Percentiles rank a stretch among this genome's conserved stretches.
These are phyloP conservation scores for Andrena marginata DNA, from an alignment of 2,888 invertebrate species.

Conservation along the genomic window DNA sequence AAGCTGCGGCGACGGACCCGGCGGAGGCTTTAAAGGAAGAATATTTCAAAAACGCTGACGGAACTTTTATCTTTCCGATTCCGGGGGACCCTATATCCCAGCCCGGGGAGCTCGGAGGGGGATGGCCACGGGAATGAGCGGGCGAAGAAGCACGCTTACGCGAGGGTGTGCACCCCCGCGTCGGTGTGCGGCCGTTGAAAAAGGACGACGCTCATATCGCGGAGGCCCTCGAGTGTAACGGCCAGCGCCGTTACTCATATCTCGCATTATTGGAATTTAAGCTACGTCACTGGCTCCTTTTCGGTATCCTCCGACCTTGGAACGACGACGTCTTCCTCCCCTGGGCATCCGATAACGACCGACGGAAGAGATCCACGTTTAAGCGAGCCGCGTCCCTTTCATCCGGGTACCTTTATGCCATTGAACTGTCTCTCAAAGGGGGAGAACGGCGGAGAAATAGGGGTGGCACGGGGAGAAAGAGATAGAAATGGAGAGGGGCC, in stretches of 20 bases:
- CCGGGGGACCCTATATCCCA: slow-evolving; percentile 52
- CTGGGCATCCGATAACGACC: slow-evolving; percentile 37
- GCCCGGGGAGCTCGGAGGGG: slow-evolving; percentile 22
- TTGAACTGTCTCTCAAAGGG: slow-evolving; percentile 38
- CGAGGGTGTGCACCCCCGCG: background rate
- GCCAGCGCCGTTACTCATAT: slow-evolving; percentile 69
- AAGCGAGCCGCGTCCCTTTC: slow-evolving; percentile 45
- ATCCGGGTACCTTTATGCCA: slow-evolving; percentile 45
- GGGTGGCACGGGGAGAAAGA: background rate
- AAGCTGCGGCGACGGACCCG: slow-evolving; percentile 15
- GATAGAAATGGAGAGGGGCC: background rate
- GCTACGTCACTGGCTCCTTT: slow-evolving; percentile 44
- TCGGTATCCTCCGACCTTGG: slow-evolving; percentile 29
- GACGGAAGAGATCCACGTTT: slow-evolving; percentile 17
- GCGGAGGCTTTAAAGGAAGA: slow-evolving; percentile 50
- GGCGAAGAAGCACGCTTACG: slow-evolving; percentile 25
- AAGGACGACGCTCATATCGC: slow-evolving; percentile 65
- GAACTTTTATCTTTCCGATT: slow-evolving; percentile 71
- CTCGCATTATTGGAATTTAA: slow-evolving; percentile 78
- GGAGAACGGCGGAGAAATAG: background rate
- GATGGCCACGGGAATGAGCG: slow-evolving; percentile 21
- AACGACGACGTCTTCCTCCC: slow-evolving; percentile 48
- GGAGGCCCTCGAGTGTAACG: slow-evolving; percentile 60
- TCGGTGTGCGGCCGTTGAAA: slow-evolving; percentile 26
- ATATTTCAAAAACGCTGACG: slow-evolving; percentile 76